Conservation (phyloP, 1,140 invertebrate species). For the Leptestheria dahalacensis region DNA sequence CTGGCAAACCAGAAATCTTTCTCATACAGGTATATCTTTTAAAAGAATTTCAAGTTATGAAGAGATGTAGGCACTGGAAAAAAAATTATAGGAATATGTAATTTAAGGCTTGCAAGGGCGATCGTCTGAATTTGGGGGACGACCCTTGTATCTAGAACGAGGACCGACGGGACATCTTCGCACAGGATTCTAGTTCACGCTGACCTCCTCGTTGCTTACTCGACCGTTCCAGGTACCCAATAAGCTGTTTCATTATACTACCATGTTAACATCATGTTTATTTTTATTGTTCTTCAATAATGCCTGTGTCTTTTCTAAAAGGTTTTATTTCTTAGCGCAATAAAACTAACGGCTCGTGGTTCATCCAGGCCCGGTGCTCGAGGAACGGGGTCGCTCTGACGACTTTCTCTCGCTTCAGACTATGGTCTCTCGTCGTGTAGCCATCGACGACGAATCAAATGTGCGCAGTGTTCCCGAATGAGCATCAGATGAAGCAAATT, state of each 20-base stretch:
- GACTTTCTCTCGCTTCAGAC: constrained; percentile 79
- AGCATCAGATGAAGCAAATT: constrained; percentile 90
- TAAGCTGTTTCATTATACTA: too few relatives aligned
- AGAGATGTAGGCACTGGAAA: neutral
- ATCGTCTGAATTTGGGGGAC: constrained; percentile 52
- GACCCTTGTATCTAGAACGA: constrained; percentile 41
- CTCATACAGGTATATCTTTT: constrained; percentile 55
- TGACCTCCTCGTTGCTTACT: constrained; percentile 86
- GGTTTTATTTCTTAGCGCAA: constrained; percentile 92
- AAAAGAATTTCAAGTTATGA: neutral
- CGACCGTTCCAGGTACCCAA: constrained; percentile 78
- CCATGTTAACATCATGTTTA: too few relatives aligned
- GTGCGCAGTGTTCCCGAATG: constrained; percentile 55
- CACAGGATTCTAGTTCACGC: constrained; percentile 83
- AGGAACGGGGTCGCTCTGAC: constrained; percentile 48
- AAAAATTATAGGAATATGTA: neutral
- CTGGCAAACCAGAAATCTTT: constrained; percentile 87
- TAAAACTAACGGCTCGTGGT: constrained; percentile 82
- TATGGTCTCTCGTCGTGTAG: constrained; percentile 69
- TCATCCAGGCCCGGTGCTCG: constrained; percentile 75
- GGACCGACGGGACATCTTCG: constrained; percentile 48
- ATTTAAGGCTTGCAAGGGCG: constrained; percentile 75
- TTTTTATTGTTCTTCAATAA: too few relatives aligned
- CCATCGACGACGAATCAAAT: constrained; percentile 79
- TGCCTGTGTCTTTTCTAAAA: too few relatives aligned